Percentiles rank a stretch among this genome's conserved stretches.
Evolutionary conservation across 2,888 invertebrate genomes (phyloP).

Genomic region (Andrena haemorrhoa): DNA sequence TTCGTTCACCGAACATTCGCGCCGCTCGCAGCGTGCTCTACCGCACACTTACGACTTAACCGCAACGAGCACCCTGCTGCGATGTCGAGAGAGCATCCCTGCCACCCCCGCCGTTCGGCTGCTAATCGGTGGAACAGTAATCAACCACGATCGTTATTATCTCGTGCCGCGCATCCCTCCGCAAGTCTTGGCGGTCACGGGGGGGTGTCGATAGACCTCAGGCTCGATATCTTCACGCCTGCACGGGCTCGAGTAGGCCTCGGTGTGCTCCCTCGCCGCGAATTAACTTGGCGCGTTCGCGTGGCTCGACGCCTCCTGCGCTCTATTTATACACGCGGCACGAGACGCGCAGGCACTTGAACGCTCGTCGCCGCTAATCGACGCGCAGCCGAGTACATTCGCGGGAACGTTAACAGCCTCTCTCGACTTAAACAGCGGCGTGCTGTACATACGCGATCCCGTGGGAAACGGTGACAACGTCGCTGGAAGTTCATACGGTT

Average conservation of each 20-base stretch:
- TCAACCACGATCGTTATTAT: background rate
- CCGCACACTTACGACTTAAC: too few relatives aligned
- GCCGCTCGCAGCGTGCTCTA: too few relatives aligned
- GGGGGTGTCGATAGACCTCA: background rate
- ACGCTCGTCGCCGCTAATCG: conserved; percentile 40
- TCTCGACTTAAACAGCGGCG: conserved; percentile 30
- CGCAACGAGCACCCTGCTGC: too few relatives aligned
- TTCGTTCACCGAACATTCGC: too few relatives aligned
- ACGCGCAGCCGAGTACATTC: conserved; percentile 17
- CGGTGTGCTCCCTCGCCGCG: conserved; percentile 1
- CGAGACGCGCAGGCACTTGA: conserved; percentile 13
- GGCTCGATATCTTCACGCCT: background rate
- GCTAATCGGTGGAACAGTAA: background rate
- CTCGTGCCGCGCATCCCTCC: background rate
- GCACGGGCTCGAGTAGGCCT: background rate
- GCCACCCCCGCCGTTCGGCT: too few relatives aligned
- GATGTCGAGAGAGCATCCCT: too few relatives aligned
- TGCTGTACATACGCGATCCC: conserved; percentile 38
- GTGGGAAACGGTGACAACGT: conserved; percentile 49
- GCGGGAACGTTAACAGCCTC: conserved; percentile 40
- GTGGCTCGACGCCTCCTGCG: conserved; percentile 7
- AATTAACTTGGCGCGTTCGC: conserved; percentile 15
- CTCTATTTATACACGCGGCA: conserved; percentile 49
- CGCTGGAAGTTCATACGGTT: conserved; percentile 29
- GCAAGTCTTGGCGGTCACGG: background rate